A percentile compares a stretch with the other conserved stretches of the same genome.
Evolutionary conservation across 1,140 invertebrate species (phyloP).

Genomic region (Caenorhabditis remanei): DNA sequence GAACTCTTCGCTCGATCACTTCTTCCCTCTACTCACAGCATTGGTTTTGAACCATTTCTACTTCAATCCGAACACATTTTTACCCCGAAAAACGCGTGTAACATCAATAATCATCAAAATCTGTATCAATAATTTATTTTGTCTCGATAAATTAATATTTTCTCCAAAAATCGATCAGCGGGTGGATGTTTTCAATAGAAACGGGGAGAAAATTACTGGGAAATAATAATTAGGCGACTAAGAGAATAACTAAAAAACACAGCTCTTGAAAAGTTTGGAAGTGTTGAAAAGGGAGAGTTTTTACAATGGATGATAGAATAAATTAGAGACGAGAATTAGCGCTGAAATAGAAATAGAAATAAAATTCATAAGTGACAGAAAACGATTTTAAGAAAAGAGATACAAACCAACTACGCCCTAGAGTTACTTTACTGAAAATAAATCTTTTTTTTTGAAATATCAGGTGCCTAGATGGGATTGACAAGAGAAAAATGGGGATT

Average conservation of each 20-base stretch:
- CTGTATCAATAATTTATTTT: conserved; percentile 47
- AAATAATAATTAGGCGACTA: background rate
- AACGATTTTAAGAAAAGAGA: background rate
- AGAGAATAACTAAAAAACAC: conserved; percentile 11
- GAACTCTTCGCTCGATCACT: conserved; percentile 92
- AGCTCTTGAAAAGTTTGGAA: conserved; percentile 42
- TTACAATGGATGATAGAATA: background rate
- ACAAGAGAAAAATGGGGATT: background rate
- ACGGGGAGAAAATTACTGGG: conserved; percentile 5
- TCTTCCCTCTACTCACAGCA: conserved; percentile 80
- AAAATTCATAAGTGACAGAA: conserved; percentile 37
- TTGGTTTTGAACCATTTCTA: conserved; percentile 63
- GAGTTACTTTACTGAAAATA: conserved; percentile 24
- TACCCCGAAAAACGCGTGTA: background rate
- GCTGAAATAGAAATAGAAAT: background rate
- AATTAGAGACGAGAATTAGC: background rate
- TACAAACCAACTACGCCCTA: conserved; percentile 38
- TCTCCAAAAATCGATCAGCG: conserved; percentile 3
- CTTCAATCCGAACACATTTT: conserved; percentile 50
- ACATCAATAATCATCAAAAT: too few species aligned
- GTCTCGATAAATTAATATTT: background rate
- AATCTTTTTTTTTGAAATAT: conserved; percentile 4
- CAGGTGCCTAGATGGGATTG: conserved; percentile 22
- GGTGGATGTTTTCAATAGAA: background rate
- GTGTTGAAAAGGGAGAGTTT: background rate